Base-by-base conservation (phyloP, 2,888 invertebrate species). In the Julus scandinavius region DNA sequence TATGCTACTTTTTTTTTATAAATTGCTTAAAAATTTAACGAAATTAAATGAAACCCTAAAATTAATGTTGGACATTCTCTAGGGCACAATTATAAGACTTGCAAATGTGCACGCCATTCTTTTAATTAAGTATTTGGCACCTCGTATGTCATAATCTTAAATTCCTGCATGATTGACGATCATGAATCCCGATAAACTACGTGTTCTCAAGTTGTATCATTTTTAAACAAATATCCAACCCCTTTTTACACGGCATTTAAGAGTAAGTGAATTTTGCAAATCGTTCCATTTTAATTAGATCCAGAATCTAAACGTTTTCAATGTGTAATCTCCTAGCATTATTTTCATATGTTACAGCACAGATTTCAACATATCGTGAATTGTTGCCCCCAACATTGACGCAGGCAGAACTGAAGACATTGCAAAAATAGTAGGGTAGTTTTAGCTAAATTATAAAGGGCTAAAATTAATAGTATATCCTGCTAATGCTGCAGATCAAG, bases 401-500 rank as follows among this genome's bases (percentile, higher is more conserved):
- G 63, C n/a, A n/a, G 63, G 13, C 54, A 45, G 41, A 45, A 6
- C 41, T 5, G 41, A 45, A 45, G 41, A 45, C 41, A 45, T 45
- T 45, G 41, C 2, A 45, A 45, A n/a, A 5, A 17, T 15, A 63
- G 63, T 17, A 2, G n/a, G 17, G 7, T 63, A 63, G n/a, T 63
- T 63, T n/a, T n/a, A 63, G 17, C 17, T n/a, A 63, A 63, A 63
- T 6, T 20, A 6, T n/a, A n/a, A 63, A 63, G n/a, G 63, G 17
- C 63, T n/a, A 63, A 63, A n/a, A 63, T n/a, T 45, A 5, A 20
- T n/a, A 1, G 7, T 13, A 11, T 5, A n/a, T n/a, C 4, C n/a
- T 63, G n/a, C 3, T 63, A 63, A 63, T 63, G n/a, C 63, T 7
- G 63, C 63, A 63, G n/a, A n/a, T 63, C 63, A n/a, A 63, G 63